Base-by-base conservation (phyloP, 2,888 invertebrate genomes). In the Drosophila gaucha region DNA sequence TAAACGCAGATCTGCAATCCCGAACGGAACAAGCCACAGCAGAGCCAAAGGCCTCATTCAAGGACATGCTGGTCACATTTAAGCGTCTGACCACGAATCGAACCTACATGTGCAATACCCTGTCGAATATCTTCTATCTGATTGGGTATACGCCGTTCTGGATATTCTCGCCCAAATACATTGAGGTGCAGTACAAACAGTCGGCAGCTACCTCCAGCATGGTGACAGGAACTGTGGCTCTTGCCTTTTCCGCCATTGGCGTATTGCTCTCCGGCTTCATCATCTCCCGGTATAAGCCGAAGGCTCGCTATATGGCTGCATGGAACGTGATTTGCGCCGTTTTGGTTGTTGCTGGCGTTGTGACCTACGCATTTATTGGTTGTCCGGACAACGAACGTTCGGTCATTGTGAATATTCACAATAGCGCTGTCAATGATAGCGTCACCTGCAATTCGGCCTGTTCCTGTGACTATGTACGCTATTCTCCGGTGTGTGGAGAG, bases 141-240 rank as follows among this genome's bases (percentile, higher is more conserved):
- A 92, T 95, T 84, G 95, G 95, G 1, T 95, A 94, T 86, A 94
- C 94, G 92, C 96, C 96, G 0, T 95, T 95, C 85, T 95, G 95
- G 94, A 95, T 96, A 44, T 96, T 96, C 87, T 93, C 96, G 90
- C 96, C 96, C 0, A 96, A 96, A 89, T 96, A 96, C 86, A 95
- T 97, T 67, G 96, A 97, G 91, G 95, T 95, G 0, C 96, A 96
- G 90, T 97, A 96, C 90, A 93, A 94, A 57, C 95, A 95, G 78
- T 95, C 96, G 6, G 95, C 96, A 0, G 95, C 95, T 0, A 93
- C 94, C 8, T 95, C 96, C 0, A 92, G 91, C 89, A 92, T 72
- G 77, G 78, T 74, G 41, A 95, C 96, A 47, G 96, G 95, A 55
- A 94, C 94, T 0, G 94, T 94, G 1, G 95, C 95, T 0, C 90